Evolutionary conservation across 2,888 invertebrate species (phyloP), one percentile per base, ranked within the genome.

Genomic region (Sinelater perroti): DNA sequence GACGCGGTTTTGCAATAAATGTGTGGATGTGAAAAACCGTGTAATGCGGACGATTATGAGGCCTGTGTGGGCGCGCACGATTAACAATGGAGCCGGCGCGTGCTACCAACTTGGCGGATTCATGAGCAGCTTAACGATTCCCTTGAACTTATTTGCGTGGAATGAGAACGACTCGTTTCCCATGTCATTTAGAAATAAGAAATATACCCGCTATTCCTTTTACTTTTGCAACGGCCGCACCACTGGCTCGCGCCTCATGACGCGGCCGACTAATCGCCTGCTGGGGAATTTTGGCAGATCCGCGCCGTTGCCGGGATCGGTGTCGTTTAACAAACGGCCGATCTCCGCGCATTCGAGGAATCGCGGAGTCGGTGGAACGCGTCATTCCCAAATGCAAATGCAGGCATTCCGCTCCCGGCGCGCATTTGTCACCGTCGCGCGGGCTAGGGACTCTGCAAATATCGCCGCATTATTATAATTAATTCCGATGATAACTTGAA

Each of bases 81-180:
- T 47, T 46, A 47, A 49, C 28, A 40, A 49, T 35, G 35, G 40
- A 50, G 50, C 50, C 26, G 56, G 44, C 56, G 33, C 56, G 56
- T 56, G 56, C 56, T 56, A 56, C 56, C 56, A 44, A 50, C 56
- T 49, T 55, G n/a, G 17, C 10, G 17, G 24, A 35, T 56, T 49
- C 46, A 46, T 28, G 38, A 56, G 35, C 45, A 44, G 16, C 46
- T 51, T 44, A 56, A 56, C 45, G 56, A 38, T 51, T 51, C 24
- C 56, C 56, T 56, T 56, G 56, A 56, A 51, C 56, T 56, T 51
- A 51, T 56, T 51, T 38, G 28, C 33, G 33, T 38, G 46, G 35
- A 56, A 56, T 51, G 56, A 51, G 56, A 56, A 56, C 45, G 31
- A 51, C 47, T 51, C 36, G 51, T 51, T 56, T 56, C 56, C 56